Conservation (phyloP, 2,888 invertebrate species). For the Suillia variegata region DNA sequence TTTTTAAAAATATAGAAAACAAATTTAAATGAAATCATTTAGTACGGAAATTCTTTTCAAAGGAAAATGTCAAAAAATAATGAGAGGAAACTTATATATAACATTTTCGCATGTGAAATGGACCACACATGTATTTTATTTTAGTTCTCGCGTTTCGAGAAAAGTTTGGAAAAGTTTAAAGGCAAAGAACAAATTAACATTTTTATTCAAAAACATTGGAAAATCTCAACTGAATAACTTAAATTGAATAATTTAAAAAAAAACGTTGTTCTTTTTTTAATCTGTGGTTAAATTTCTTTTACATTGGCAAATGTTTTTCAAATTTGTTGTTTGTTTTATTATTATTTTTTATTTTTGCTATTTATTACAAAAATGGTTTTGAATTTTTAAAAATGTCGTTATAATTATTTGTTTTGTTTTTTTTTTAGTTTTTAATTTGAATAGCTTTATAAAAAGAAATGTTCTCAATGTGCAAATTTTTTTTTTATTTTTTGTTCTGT, state of each 20-base stretch:
- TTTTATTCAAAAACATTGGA: too few relatives aligned
- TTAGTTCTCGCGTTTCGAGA: too few relatives aligned
- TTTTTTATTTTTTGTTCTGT: too few relatives aligned
- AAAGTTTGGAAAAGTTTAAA: too few relatives aligned
- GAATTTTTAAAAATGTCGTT: conserved; percentile 18
- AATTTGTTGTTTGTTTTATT: conserved; percentile 22
- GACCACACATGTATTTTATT: too few relatives aligned
- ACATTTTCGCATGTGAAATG: too few relatives aligned
- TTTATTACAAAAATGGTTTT: conserved; percentile 22
- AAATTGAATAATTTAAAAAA: background rate
- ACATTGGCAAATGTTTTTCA: conserved; percentile 15
- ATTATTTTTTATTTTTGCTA: conserved; percentile 11
- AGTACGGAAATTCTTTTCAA: background rate
- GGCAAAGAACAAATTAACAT: too few relatives aligned
- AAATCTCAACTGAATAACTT: too few relatives aligned
- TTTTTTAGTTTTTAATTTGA: conserved; percentile 19
- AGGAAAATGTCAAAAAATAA: background rate
- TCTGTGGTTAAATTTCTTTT: conserved; percentile 12
- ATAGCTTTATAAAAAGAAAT: conserved; percentile 18
- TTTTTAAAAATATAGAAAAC: background rate
- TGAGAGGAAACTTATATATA: conserved; percentile 6
- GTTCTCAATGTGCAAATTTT: conserved; percentile 7
- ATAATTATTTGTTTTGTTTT: conserved; percentile 18
- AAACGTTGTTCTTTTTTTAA: too few relatives aligned
- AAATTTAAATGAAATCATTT: conserved; percentile 3